Base-by-base conservation (phyloP, 2,888 invertebrate species). In the Acrobasis consociella region DNA sequence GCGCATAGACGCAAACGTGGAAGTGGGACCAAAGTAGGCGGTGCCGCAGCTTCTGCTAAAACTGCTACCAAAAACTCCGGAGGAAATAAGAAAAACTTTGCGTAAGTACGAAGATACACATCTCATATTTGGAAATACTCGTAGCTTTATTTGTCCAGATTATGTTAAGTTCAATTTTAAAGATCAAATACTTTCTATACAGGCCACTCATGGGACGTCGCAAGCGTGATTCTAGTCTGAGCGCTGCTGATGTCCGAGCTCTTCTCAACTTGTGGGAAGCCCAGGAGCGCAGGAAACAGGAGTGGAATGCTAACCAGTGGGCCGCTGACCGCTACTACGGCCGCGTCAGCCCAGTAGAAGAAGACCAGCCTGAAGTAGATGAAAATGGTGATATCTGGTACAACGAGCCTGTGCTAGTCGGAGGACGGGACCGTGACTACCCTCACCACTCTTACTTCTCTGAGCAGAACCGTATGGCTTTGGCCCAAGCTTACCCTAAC, bases 191-290 rank as follows among this genome's bases (percentile, higher is more conserved):
- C 11, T 46, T 13, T 65, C 73, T 65, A 67, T 67, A 69, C 77
- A 88, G 92, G 77, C 84, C 91, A 61, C 83, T 88, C 71, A 87
- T 89, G 59, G 91, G 91, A 68, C 92, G 94, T 61, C 92, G 93
- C 71, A 95, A 94, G 80, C 87, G 94, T 65, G 94, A 94, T 72
- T 93, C 94, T 49, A 94, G 94, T 49, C 84, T 94, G 52, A 94
- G 94, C 68, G 94, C 94, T 1, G 94, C 94, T 72, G 94, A 94
- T 72, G 93, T 94, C 31, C 85, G 94, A 62, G 93, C 94, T 58
- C 85, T 94, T 8, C 84, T 95, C 17, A 93, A 93, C 60, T 80
- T 94, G 49, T 94, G 94, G 93, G 94, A 94, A 78, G 93, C 93
- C 65, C 94, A 94, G 71, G 93, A 93, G 68, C 89, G 91, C 64